Evolutionary conservation across 2,797 vertebrate species (phyloP), one percentile per base, ranked within the genome.

Genomic region (Poecilia wingei): DNA sequence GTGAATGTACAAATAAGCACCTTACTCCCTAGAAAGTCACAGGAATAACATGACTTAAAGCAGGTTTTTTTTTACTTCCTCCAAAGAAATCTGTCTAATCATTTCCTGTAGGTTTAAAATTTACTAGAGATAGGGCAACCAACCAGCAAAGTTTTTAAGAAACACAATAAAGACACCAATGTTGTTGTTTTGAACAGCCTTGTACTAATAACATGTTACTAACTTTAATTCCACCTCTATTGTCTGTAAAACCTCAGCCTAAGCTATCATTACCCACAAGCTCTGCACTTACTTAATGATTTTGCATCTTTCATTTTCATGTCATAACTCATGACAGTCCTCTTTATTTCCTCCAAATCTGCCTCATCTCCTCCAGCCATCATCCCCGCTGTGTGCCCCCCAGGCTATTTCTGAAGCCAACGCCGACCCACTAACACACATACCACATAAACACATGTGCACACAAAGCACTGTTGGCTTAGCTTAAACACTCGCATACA

Each of bases 381-480:
- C 59, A 12, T 31, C 25, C 16, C n/a, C 22, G 0, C 72, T 59
- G 51, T 69, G 46, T 36, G 53, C 51, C 78, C 22, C 71, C 68
- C 61, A 47, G 69, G 74, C 75, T 91, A 83, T 89, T 83, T 87
- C 55, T 77, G 76, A 83, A 70, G 78, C 71, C 43, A 20, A 74
- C 73, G 39, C 79, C 86, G 87, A 79, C 84, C 82, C 70, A 77
- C 83, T 84, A 75, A 87, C 85, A 90, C 84, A 89, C 79, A 86
- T 72, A 83, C 78, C 79, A 53, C 74, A 77, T 14, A 20, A 80
- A 87, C 81, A 85, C 76, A 82, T 73, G 69, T 33, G 78, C 80
- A 77, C 71, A 75, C 84, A 86, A 81, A 85, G 39, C 49, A 43
- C 61, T 75, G 70, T 41, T 72, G 86, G 81, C 78, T 88, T 75